Conservation (phyloP, 2,113 vertebrate genomes). For the Gavialis gangeticus region DNA sequence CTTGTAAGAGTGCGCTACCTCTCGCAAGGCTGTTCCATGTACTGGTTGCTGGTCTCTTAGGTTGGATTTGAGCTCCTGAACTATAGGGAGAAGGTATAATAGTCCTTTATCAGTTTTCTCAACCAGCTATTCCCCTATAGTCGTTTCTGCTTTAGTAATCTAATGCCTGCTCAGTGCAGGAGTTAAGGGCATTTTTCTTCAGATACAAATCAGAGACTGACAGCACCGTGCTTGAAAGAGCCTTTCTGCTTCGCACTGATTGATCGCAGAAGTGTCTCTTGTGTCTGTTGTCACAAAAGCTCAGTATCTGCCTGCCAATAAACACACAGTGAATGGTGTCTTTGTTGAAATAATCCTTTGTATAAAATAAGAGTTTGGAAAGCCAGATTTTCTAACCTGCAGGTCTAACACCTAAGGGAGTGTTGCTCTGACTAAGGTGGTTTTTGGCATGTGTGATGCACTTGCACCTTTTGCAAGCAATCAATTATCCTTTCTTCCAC, state of each 20-base stretch:
- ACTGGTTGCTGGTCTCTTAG: background rate
- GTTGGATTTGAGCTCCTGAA: background rate
- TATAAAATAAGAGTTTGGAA: background rate
- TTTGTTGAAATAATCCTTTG: background rate
- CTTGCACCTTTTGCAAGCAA: background rate
- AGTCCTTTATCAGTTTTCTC: background rate
- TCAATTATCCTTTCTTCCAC: background rate
- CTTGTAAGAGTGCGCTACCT: background rate
- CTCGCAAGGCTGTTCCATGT: background rate
- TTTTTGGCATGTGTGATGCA: background rate
- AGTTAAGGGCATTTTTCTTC: background rate
- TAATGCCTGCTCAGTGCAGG: background rate
- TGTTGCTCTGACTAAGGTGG: background rate
- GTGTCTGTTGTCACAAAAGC: background rate
- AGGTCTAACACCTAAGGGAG: background rate
- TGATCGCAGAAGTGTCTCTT: background rate
- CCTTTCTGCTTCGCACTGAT: background rate
- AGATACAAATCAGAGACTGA: background rate
- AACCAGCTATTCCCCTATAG: background rate
- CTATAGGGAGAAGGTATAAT: background rate
- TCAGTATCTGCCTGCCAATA: background rate
- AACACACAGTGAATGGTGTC: fast-evolving
- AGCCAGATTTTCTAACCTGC: conserved; percentile 8
- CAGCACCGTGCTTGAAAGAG: background rate
- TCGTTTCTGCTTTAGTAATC: background rate